Evolutionary conservation across 2,888 invertebrate genomes (phyloP).

Genomic region (Crioceris asparagi): DNA sequence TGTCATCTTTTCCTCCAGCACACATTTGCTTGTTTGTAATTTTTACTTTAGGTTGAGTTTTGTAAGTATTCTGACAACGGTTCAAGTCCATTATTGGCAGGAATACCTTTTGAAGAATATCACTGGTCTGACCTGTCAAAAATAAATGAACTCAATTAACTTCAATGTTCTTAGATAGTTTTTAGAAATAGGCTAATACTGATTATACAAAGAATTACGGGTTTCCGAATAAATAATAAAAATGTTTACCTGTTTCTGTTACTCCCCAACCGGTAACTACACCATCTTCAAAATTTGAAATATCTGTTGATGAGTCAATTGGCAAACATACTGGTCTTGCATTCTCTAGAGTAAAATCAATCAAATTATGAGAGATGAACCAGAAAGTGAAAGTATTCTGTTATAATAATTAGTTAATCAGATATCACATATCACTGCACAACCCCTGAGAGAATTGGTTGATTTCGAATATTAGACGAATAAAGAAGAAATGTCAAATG

Average conservation of each 20-base stretch:
- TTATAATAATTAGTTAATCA: too few species aligned
- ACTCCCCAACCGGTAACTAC: constrained; percentile 69
- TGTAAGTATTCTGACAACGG: constrained; percentile 19
- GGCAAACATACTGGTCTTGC: constrained; percentile 42
- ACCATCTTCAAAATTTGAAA: constrained; percentile 39
- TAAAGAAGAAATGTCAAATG: too few species aligned
- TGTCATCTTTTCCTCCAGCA: constrained; percentile 47
- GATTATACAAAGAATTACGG: too few species aligned
- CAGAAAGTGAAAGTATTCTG: too few species aligned
- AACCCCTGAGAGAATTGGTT: too few species aligned
- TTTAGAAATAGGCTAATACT: too few species aligned
- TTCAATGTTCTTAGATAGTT: too few species aligned
- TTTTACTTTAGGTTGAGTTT: constrained; percentile 24
- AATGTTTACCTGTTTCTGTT: constrained; percentile 35
- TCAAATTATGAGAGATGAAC: too few species aligned
- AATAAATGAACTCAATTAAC: constrained; percentile 1
- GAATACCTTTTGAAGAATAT: constrained; percentile 37
- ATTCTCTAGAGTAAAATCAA: too few species aligned
- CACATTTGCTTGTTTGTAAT: constrained; percentile 44
- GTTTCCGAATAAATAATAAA: too few species aligned
- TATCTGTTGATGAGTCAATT: constrained; percentile 19
- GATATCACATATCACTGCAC: too few species aligned
- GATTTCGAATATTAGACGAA: too few species aligned
- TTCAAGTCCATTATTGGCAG: constrained; percentile 34
- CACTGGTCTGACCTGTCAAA: constrained; percentile 26